phyloP scores from a whole-genome alignment of 30 jellyfish, hydroid and myxozoan genomes.

The Catostylus mosaicus region DNA sequence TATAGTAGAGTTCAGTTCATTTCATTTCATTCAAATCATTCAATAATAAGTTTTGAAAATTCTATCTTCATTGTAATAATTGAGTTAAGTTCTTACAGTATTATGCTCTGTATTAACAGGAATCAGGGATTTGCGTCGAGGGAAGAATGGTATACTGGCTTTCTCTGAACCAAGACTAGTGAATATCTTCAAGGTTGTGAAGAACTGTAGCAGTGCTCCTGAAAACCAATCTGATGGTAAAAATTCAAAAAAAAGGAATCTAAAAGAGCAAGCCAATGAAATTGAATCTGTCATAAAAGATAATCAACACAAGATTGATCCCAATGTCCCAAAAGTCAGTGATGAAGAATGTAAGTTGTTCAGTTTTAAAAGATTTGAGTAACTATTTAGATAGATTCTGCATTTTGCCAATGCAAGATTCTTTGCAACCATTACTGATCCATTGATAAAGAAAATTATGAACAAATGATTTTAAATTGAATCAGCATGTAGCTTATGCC shows the following conservation, averaged over 20 bases:
- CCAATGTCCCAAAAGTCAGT: slow-evolving; percentile 13
- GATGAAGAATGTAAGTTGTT: slow-evolving; percentile 58
- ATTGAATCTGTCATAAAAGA: slow-evolving; percentile 37
- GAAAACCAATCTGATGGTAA: slow-evolving; percentile 12
- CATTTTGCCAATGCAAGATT: too few species aligned
- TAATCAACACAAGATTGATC: slow-evolving; percentile 16
- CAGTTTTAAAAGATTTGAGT: too few species aligned
- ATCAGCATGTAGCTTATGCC: too few species aligned
- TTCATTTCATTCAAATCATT: too few species aligned
- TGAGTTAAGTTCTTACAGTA: not conserved
- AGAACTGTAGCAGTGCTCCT: slow-evolving; percentile 26
- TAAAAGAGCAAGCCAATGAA: slow-evolving; percentile 49
- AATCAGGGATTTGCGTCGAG: not conserved
- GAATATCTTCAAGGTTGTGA: not conserved
- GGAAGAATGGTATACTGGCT: not conserved
- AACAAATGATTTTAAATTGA: too few species aligned
- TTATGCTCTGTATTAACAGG: not conserved
- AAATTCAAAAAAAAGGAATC: not conserved
- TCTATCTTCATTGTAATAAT: too few species aligned
- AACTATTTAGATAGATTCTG: too few species aligned
- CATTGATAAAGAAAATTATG: too few species aligned
- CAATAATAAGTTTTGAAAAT: too few species aligned
- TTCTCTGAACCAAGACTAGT: not conserved
- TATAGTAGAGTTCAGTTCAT: too few species aligned
- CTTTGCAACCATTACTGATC: too few species aligned